phyloP scores from a whole-genome alignment of 2,113 vertebrate genomes.

The Tichodroma muraria region DNA sequence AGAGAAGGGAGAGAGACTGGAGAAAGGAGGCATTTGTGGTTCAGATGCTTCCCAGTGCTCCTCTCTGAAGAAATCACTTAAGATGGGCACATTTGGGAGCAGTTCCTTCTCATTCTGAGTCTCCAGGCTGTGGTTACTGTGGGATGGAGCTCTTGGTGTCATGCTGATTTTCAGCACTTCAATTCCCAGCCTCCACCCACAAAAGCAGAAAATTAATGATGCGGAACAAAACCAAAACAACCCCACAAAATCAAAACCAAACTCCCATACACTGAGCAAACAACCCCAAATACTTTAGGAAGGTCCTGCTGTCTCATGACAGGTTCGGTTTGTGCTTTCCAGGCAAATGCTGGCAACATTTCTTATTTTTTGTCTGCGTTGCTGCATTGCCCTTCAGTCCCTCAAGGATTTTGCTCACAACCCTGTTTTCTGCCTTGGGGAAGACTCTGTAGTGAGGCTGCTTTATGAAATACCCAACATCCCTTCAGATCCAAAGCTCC shows the following conservation, averaged over 20 bases:
- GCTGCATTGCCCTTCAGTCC: not conserved
- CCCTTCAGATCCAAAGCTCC: not conserved
- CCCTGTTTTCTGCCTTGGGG: not conserved
- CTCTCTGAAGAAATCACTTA: not conserved
- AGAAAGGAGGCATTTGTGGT: not conserved
- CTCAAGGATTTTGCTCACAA: not conserved
- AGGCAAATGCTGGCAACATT: not conserved
- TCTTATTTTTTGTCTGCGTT: not conserved
- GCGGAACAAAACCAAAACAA: not conserved
- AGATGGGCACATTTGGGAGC: fast-evolving
- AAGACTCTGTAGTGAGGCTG: not conserved
- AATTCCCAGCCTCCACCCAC: not conserved
- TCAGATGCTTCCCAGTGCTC: not conserved
- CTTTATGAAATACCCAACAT: not conserved
- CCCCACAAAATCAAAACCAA: not conserved
- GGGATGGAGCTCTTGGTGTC: not conserved
- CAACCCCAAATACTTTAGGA: not conserved
- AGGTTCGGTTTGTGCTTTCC: not conserved
- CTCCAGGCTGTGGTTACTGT: not conserved
- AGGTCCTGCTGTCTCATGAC: not conserved
- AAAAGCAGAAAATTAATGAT: not conserved
- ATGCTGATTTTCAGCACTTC: not conserved
- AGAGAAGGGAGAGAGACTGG: not conserved
- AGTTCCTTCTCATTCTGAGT: not conserved
- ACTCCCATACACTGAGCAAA: not conserved